Evolutionary conservation across 2,113 vertebrate genomes (phyloP), one percentile per base, ranked within the genome.

Genomic region (Zosterops japonicus): DNA sequence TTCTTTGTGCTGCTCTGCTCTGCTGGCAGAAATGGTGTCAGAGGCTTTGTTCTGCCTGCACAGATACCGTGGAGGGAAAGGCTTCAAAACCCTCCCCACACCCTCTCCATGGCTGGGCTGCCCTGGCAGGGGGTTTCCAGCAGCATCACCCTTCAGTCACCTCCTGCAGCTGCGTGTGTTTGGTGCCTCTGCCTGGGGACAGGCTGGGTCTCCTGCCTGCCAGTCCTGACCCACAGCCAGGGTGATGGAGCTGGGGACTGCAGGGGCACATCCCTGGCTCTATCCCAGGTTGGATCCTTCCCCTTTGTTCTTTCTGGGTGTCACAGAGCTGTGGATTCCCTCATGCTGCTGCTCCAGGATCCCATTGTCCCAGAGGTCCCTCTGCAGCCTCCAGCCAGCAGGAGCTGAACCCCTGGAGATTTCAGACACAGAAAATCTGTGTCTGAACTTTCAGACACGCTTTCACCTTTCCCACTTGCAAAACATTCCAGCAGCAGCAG

Each of bases 351-450:
- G 52, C 57, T 92, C 75, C 79, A 18, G 49, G 47, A 22, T 82
- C 60, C 20, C 35, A 0, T 27, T n/a, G 55, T 76, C 24, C 39
- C 4, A 1, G 11, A 1, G 8, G 9, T n/a, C 33, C 7, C 17
- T 16, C 46, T 1, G 0, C 65, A 70, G 63, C 64, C 44, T 77
- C 35, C 49, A 77, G 49, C 35, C 10, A 4, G 7, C 5, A 1
- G 55, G 27, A 84, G 29, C 50, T 55, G 63, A 87, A 42, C 6
- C 36, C 42, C 33, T 42, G 56, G 23, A 42, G 42, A 55, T 50
- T 39, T 61, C 64, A 67, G 85, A 18, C 52, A 36, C 7, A 15
- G 24, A 20, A 36, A 20, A 80, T 36, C 36, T 36, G 36, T 36
- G 36, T 36, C 36, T 36, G 36, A 36, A 36, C 36, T 36, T 36